phyloP scores from a whole-genome alignment of 2,113 vertebrate species.

The Phalacrocorax aristotelis region DNA sequence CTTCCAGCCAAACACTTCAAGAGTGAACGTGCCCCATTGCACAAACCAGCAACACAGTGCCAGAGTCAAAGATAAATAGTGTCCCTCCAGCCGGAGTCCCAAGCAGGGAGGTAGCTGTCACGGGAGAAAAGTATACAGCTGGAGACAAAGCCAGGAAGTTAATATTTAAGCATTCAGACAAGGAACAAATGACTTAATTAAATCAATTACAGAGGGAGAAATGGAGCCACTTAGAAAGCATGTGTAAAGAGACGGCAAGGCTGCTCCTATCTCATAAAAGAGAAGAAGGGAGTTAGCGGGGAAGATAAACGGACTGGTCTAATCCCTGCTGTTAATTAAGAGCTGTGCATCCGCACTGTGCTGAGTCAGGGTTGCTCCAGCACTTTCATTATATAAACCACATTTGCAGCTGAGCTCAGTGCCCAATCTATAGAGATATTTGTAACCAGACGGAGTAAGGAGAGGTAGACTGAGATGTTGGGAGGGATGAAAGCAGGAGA shows the following conservation, averaged over 20 bases:
- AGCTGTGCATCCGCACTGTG: neutral
- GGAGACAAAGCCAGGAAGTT: conserved; percentile 67
- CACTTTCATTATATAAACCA: neutral
- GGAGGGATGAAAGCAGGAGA: neutral
- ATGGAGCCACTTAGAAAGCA: conserved; percentile 41
- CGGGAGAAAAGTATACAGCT: conserved; percentile 21
- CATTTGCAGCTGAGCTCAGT: neutral
- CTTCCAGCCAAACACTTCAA: neutral
- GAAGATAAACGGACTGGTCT: conserved; percentile 32
- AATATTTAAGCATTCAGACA: conserved; percentile 67
- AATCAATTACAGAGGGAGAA: conserved; percentile 66
- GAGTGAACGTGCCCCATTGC: neutral
- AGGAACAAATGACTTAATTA: conserved; percentile 70
- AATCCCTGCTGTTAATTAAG: conserved; percentile 39
- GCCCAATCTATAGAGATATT: accelerated
- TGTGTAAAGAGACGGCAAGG: conserved; percentile 8
- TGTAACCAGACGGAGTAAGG: accelerated
- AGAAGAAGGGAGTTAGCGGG: conserved; percentile 38
- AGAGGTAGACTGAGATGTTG: neutral
- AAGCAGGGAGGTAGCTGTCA: neutral
- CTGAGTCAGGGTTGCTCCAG: neutral
- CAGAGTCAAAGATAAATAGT: neutral
- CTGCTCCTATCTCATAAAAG: conserved; percentile 8
- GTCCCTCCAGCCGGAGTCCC: neutral
- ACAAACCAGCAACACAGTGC: neutral